Base-by-base conservation (phyloP, 2,113 vertebrate genomes). In the Engraulis encrasicolus region DNA sequence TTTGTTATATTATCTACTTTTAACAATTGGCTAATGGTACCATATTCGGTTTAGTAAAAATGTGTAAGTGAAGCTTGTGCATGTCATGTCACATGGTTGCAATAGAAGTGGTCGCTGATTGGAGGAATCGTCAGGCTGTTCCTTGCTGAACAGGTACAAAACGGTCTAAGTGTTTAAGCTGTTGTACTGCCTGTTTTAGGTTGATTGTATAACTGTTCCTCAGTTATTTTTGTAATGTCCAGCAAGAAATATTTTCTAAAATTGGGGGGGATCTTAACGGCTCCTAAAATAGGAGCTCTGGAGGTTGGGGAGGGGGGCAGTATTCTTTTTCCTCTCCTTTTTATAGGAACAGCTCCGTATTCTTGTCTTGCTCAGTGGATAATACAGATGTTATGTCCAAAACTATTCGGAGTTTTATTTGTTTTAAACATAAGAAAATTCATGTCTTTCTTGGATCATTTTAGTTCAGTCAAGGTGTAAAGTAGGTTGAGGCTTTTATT, bases 371-470 rank as follows among this genome's bases (percentile, higher is more conserved):
- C 66, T 74, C 31, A 74, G 66, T 74, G 66, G 66, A 74, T 74
- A 74, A 74, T 74, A 74, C 66, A 74, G 23, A 74, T 34, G 31
- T 74, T 74, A 74, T 74, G 27, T 74, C 27, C 66, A 31, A 74
- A 74, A 74, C 11, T 50, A 84, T 50, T 87, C 84, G n/a, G 61
- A 89, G 86, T 27, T 58, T 81, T 54, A 71, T 85, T 84, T 83
- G 83, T 85, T 74, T 84, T 45, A 45, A 85, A 83, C 74, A 23
- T 87, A 87, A 80, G 85, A 84, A 15, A 66, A n/a, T 83, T 19
- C 49, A 52, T 80, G 86, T 91, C 85, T 88, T 48, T 85, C 92
- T 90, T 50, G 0, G 80, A 85, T 66, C 6, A 81, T 91, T 90
- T 89, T 86, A 90, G 84, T 83, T 78, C 36, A 38, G 81, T 90